Evolutionary conservation across 2,113 vertebrate species (phyloP).

Genomic region (Seriola rivoliana): DNA sequence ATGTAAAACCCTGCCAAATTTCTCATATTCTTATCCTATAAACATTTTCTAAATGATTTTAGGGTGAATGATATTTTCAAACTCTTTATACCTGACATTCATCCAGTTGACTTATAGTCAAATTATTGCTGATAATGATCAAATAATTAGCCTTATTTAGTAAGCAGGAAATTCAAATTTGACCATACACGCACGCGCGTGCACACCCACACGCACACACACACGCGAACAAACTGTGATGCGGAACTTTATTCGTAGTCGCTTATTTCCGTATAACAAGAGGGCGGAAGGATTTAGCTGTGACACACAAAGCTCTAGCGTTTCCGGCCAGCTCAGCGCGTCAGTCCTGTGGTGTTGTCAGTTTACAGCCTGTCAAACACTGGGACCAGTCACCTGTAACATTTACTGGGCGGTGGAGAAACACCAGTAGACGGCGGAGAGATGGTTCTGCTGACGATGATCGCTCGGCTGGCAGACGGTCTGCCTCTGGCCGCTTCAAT

Average conservation of each 20-base stretch:
- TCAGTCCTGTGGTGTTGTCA: slow-evolving; percentile 76
- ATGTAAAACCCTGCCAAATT: too few species aligned
- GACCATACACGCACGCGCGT: too few species aligned
- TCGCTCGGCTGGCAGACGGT: slow-evolving; percentile 96
- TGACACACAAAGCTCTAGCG: slow-evolving; percentile 50
- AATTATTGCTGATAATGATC: too few species aligned
- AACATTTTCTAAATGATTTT: too few species aligned
- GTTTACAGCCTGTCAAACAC: slow-evolving; percentile 46
- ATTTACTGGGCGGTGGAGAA: not conserved
- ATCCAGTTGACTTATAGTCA: too few species aligned
- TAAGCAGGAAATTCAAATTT: too few species aligned
- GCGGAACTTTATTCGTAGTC: slow-evolving; percentile 49
- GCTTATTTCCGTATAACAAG: not conserved
- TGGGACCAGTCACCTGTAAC: slow-evolving; percentile 8
- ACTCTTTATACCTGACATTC: too few species aligned
- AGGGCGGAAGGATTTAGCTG: slow-evolving; percentile 34
- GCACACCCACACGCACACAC: too few species aligned
- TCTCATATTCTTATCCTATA: too few species aligned
- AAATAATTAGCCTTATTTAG: too few species aligned
- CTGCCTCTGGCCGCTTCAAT: slow-evolving; percentile 96
- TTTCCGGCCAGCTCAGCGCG: slow-evolving; percentile 89
- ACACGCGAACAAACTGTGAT: too few species aligned
- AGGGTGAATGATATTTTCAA: too few species aligned
- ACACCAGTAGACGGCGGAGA: slow-evolving; percentile 36
- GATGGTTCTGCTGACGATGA: slow-evolving; percentile 98